phyloP scores from a whole-genome alignment of 2,113 vertebrate species.

The Trochalopteron elliotii region DNA sequence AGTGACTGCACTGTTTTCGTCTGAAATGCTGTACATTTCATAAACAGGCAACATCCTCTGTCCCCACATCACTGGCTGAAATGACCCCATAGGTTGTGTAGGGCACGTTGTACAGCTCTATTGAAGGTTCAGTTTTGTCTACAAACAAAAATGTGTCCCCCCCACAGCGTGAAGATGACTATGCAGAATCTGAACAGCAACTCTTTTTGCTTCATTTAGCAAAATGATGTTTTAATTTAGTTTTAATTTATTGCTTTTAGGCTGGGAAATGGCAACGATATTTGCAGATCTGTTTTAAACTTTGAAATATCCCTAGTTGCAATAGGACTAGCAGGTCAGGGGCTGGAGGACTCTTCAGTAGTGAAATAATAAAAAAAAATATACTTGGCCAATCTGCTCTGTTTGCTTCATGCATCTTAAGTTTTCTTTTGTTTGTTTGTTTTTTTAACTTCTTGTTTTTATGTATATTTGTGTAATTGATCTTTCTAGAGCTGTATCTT shows the following conservation, averaged over 20 bases:
- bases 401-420: constrained; percentile 53
- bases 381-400: constrained; percentile 46
- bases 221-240: background rate
- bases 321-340: constrained; percentile 38
- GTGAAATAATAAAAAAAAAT: background rate
- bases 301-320: constrained; percentile 13
- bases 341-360: constrained; percentile 14
- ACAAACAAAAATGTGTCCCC: background rate
- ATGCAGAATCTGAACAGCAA: constrained; percentile 31
- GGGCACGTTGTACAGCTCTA: fast-evolving
- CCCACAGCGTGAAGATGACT: background rate
- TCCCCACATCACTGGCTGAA: background rate
- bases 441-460: constrained; percentile 24
- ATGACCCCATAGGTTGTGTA: fast-evolving
- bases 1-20: constrained; percentile 5
- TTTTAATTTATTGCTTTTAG: constrained; percentile 69
- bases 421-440: background rate
- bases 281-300: constrained; percentile 3
- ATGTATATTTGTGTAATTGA: constrained; percentile 68
- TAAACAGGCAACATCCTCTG: background rate
- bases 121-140: background rate
- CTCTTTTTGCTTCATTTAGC: constrained; percentile 3
- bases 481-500: constrained; percentile 62
- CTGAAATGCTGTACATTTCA: constrained; percentile 9
- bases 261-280: constrained; percentile 51